Evolutionary conservation across 2,888 invertebrate genomes (phyloP), one percentile per base, ranked within the genome.

Genomic region (Polymixis lichenea): DNA sequence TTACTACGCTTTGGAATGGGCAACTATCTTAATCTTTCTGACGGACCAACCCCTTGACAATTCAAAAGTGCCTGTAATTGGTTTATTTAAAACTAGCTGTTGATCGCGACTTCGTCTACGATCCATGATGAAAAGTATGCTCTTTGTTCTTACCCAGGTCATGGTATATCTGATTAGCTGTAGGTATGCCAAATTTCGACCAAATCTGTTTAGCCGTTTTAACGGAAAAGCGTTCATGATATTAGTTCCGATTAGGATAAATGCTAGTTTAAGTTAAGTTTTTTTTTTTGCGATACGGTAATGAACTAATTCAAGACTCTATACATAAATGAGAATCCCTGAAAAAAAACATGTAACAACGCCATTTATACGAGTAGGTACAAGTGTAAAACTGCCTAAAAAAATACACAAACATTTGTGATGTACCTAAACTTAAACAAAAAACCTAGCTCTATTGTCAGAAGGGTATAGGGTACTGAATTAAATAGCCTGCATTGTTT

Each of bases 391-490:
- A 19, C 19, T 51, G 7, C 51, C 7, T 6, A 19, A 11, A 61
- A 32, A 64, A 62, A 49, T 32, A 11, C 25, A 53, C 11, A 67
- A 53, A 28, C 53, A 28, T 25, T 22, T 58, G 25, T 62, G 38
- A n/a, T 43, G 9, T 43, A 32, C 32, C 32, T 32, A 17, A 38
- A 62, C 17, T n/a, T 17, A 11, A 19, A 19, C 19, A 64, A 64
- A 62, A 43, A 64, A 8, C 17, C 15, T 62, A 62, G 9, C 17
- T 62, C 17, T n/a, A 1, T 9, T 9, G 5, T 43, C n/a, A 17
- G 17, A 62, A 38, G 38, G 38, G 62, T 62, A n/a, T 46, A 67
- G 72, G 51, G 72, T 77, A 56, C 43, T n/a, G 15, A 79, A 64
- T 38, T 53, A 60, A 69, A 69, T 17, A 80, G 15, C 60, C 5